phyloP scores from a whole-genome alignment of 2,888 invertebrate species.

The Stenodera caucasica region DNA sequence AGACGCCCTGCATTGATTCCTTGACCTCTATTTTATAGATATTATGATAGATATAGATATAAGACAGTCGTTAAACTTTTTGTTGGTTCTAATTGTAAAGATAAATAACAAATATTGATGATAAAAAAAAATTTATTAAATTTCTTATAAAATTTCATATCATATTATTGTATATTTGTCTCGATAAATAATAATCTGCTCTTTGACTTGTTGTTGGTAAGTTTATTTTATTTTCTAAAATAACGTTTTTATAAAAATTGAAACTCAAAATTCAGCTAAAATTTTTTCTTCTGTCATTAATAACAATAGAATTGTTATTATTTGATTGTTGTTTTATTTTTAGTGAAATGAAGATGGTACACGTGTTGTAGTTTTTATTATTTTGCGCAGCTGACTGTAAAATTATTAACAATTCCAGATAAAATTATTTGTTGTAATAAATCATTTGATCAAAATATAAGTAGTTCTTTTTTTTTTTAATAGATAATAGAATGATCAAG shows the following conservation, averaged over 20 bases:
- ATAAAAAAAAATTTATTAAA: not conserved
- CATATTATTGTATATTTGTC: not conserved
- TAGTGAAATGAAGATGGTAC: too few relatives aligned
- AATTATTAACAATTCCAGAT: not conserved
- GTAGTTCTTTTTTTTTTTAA: too few relatives aligned
- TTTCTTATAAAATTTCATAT: not conserved
- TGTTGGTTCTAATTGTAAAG: constrained; percentile 12
- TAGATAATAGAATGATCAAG: too few relatives aligned
- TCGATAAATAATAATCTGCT: constrained; percentile 4
- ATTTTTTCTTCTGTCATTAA: too few relatives aligned
- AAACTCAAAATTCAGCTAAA: too few relatives aligned
- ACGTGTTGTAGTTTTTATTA: not conserved
- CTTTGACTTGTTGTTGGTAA: constrained; percentile 8
- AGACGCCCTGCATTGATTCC: constrained; percentile 8
- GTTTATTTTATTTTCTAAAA: not conserved
- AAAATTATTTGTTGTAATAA: not conserved
- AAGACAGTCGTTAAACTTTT: constrained; percentile 26
- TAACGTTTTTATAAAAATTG: too few relatives aligned
- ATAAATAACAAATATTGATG: not conserved
- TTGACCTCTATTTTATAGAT: constrained; percentile 23
- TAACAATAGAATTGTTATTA: not conserved
- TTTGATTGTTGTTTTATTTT: too few relatives aligned
- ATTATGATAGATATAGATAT: not conserved
- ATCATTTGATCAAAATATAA: not conserved
- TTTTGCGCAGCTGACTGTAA: not conserved